Percentiles rank a stretch among this genome's conserved stretches.
Conservation (phyloP, 1,140 invertebrate species). For the Portunus trituberculatus region DNA sequence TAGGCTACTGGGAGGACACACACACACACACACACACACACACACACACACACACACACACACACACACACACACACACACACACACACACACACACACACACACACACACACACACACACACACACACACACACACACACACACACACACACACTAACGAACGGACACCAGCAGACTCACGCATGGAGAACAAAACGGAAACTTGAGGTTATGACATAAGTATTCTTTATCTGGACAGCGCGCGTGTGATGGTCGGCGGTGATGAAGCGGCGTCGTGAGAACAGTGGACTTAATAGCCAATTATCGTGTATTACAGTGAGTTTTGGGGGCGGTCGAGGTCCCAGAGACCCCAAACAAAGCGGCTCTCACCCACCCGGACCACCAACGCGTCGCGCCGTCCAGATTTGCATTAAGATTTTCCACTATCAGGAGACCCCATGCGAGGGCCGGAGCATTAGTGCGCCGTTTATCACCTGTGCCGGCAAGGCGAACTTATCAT, state of each 20-base stretch:
- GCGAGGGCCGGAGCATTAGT: conserved; percentile 50
- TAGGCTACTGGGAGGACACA: neutral
- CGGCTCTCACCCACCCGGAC: conserved; percentile 39
- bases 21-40: conserved; percentile 21
- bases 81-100: conserved; percentile 23
- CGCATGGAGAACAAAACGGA: neutral
- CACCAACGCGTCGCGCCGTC: conserved; percentile 44
- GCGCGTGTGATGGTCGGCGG: conserved; percentile 46
- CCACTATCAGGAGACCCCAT: conserved; percentile 69
- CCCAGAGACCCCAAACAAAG: conserved; percentile 33
- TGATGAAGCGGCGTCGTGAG: conserved; percentile 58
- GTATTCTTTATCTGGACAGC: neutral
- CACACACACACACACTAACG: conserved; percentile 27
- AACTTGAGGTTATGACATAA: conserved; percentile 17
- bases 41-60: conserved; percentile 28
- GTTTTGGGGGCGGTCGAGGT: conserved; percentile 34
- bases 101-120: conserved; percentile 27
- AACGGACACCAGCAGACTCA: neutral
- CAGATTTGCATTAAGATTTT: conserved; percentile 71
- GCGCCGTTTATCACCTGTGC: conserved; percentile 48
- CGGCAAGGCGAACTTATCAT: conserved; percentile 56
- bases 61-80: conserved; percentile 23
- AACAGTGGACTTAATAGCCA: conserved; percentile 61
- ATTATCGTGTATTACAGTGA: conserved; percentile 68
- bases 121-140: conserved; percentile 23